Conservation (phyloP, 2,888 invertebrate genomes). For the Synanthedon vespiformis region DNA sequence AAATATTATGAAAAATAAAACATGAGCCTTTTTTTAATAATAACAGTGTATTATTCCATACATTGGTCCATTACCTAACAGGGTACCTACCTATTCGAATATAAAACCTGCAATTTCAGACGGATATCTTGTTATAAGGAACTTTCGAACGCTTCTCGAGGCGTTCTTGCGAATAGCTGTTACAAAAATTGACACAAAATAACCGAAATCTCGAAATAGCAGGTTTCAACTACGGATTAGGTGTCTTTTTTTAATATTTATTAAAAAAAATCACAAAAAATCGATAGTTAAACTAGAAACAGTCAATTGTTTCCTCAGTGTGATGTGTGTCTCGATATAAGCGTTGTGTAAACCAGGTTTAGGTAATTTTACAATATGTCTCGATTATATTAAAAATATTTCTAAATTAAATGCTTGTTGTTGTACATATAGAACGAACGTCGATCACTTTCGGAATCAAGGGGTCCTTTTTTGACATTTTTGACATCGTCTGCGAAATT, state of each 20-base stretch:
- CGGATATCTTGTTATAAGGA: too few species aligned
- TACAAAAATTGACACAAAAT: too few species aligned
- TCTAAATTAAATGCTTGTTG: conserved; percentile 69
- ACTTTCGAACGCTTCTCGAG: too few species aligned
- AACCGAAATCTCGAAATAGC: too few species aligned
- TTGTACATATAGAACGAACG: conserved; percentile 52
- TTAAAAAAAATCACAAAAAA: conserved; percentile 20
- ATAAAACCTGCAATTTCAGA: background rate
- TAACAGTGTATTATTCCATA: conserved; percentile 45
- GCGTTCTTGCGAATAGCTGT: too few species aligned
- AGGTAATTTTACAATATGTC: conserved; percentile 33
- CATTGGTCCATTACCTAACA: conserved; percentile 58
- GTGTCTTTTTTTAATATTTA: conserved; percentile 12
- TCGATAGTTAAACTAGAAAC: conserved; percentile 27
- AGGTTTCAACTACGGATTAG: too few species aligned
- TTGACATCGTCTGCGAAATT: too few species aligned
- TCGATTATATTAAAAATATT: conserved; percentile 57
- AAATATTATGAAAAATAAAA: conserved; percentile 38
- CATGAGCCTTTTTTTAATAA: conserved; percentile 44
- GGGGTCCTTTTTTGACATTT: too few species aligned
- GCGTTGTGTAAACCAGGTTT: conserved; percentile 23
- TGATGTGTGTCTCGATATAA: conserved; percentile 54
- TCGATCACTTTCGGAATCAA: background rate
- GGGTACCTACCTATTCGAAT: background rate
- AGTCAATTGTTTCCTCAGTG: conserved; percentile 34